Evolutionary conservation across 2,113 vertebrate genomes (phyloP), one percentile per base, ranked within the genome.

Genomic region (Spheniscus mendiculus): DNA sequence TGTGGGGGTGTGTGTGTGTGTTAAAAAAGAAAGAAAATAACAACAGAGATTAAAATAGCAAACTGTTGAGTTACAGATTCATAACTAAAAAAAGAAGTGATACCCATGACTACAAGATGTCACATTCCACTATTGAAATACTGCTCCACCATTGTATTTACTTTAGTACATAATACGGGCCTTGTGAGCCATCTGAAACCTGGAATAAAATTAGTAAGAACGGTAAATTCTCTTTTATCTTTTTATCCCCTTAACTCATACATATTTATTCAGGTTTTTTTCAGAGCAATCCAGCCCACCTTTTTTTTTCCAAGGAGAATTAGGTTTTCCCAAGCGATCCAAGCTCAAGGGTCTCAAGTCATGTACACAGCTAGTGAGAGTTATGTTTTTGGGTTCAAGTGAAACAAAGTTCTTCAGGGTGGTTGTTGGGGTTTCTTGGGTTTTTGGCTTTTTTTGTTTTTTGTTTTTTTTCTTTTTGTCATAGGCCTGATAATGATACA

Each of bases 1-100:
- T n/a, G n/a, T n/a, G n/a, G n/a, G n/a, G n/a, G n/a, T n/a, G 3
- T 10, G 6, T 5, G 6, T 17, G 13, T 38, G 9, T 44, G 23
- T 36, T 14, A 26, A 11, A 29, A 55, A 50, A 56, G 44, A 56
- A 38, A n/a, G 1, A 36, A 78, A 42, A 65, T 7, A 45, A 73
- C 11, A 45, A 73, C 11, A 86, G 38, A 83, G 6, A 61, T 44
- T 65, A 65, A 80, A 77, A 23, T 25, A 81, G 27, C 11, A 67
- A 73, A 72, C 11, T 44, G 14, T 3, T 71, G 27, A 78, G 32
- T 71, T 71, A 71, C 38, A 78, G 36, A 36, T 36, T 71, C 12
- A 15, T 49, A 53, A 59, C 34, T 67, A 29, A 67, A 88, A 81
- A 63, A 61, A 17, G 3, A 62, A 40, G 10, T 7, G 6, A 81